These are phyloP conservation scores for Drosophila vallismaia DNA, from an alignment of 2,888 invertebrate genomes.

Conservation along the genomic window DNA sequence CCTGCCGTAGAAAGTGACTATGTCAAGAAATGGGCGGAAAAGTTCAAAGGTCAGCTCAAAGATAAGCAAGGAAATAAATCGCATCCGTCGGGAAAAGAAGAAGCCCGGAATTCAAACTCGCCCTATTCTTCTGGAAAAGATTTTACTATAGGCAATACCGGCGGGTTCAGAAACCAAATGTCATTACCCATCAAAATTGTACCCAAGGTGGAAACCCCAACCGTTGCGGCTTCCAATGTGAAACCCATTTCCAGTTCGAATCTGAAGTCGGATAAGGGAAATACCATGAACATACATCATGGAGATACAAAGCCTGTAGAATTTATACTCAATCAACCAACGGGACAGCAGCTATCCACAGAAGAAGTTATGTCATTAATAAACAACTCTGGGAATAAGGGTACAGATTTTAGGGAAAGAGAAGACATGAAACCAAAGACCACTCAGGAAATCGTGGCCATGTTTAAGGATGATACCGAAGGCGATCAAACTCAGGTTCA, in stretches of 20 bases:
- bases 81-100: neutral
- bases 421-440: neutral
- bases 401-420: neutral
- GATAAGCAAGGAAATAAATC: neutral
- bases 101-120: neutral
- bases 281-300: neutral
- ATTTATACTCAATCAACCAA: neutral
- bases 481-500: neutral
- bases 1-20: neutral
- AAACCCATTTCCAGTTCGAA: neutral
- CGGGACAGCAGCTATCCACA: neutral
- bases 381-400: neutral
- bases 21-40: neutral
- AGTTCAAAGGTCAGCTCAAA: neutral
- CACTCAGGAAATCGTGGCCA: constrained; percentile 25
- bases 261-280: constrained; percentile 1
- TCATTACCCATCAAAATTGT: neutral
- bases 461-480: constrained; percentile 10
- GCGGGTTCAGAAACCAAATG: no score
- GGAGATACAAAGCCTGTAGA: neutral
- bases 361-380: constrained; percentile 23
- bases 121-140: neutral
- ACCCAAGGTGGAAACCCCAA: neutral
- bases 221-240: no score
- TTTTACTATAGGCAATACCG: neutral